phyloP scores from a whole-genome alignment of 2,888 invertebrate species.

The Omphaloscelis lunosa region DNA sequence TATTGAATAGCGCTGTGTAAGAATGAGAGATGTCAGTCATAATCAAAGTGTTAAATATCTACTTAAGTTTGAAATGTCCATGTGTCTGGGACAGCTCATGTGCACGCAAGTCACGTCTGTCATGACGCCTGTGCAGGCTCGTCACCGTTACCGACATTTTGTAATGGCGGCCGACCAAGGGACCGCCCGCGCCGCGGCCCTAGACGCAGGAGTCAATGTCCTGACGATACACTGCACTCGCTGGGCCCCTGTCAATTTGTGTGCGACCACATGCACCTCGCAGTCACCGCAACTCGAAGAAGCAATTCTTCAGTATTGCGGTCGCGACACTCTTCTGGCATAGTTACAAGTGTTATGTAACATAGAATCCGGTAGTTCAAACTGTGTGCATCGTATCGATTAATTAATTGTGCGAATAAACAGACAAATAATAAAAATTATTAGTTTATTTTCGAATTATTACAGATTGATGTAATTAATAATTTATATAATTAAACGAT shows the following conservation, averaged over 20 bases:
- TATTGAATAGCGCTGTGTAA: conserved; percentile 20
- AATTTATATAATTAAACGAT: conserved; percentile 38
- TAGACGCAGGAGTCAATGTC: conserved; percentile 83
- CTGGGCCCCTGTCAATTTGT: conserved; percentile 48
- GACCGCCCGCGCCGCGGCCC: conserved; percentile 80
- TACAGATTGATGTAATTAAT: conserved; percentile 49
- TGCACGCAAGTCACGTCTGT: conserved; percentile 78
- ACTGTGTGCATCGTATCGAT: conserved; percentile 26
- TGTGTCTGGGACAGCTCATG: conserved; percentile 47
- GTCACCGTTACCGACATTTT: conserved; percentile 87
- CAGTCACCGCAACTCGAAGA: conserved; percentile 35
- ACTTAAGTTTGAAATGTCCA: conserved; percentile 59
- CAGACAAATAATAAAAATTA: conserved; percentile 62
- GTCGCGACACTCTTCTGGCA: conserved; percentile 43
- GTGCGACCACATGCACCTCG: conserved; percentile 43
- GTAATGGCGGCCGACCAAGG: conserved; percentile 78
- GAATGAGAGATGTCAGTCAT: conserved; percentile 46
- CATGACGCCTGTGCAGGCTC: conserved; percentile 64
- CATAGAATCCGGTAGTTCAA: not conserved
- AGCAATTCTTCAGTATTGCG: conserved; percentile 51
- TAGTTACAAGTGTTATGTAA: conserved; percentile 48
- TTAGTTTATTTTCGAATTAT: conserved; percentile 69
- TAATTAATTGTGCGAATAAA: conserved; percentile 37
- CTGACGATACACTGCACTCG: conserved; percentile 59
- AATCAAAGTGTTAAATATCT: conserved; percentile 66